Evolutionary conservation across 2,888 invertebrate genomes (phyloP).

Genomic region (Dicycla oo): DNA sequence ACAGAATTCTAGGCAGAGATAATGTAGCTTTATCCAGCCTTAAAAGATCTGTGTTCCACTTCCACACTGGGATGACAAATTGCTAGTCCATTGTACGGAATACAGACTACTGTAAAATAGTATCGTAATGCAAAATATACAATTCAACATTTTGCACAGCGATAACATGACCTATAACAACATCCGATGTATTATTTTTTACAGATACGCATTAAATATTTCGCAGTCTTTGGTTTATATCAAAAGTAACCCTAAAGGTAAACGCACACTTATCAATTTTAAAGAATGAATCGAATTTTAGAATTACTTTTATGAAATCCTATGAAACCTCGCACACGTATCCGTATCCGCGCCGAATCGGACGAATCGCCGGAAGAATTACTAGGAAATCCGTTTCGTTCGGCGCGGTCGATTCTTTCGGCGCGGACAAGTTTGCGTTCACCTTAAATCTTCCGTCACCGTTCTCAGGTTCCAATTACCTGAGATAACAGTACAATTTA

Average conservation of each 20-base stretch:
- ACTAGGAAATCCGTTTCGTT: no score
- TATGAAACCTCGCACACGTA: no score
- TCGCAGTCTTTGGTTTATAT: not conserved
- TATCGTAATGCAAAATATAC: conserved; percentile 21
- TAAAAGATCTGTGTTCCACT: conserved; percentile 37
- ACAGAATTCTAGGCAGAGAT: conserved; percentile 23
- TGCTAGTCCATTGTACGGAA: conserved; percentile 24
- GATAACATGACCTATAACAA: conserved; percentile 52
- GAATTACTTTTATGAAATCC: no score
- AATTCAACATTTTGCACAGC: conserved; percentile 21
- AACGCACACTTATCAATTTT: no score
- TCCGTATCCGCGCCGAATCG: no score
- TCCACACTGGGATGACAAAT: conserved; percentile 34
- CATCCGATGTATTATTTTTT: conserved; percentile 35
- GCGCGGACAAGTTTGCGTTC: no score
- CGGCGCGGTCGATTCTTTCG: no score
- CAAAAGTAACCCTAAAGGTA: not conserved
- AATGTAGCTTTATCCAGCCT: conserved; percentile 25
- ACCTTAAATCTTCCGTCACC: not conserved
- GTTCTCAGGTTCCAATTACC: conserved; percentile 21
- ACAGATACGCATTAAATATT: not conserved
- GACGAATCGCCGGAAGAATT: no score
- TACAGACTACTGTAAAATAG: conserved; percentile 3
- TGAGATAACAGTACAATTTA: conserved; percentile 23
- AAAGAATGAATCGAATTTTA: no score